Conservation (phyloP, 2,797 vertebrate genomes). For the Bufotes viridis region DNA sequence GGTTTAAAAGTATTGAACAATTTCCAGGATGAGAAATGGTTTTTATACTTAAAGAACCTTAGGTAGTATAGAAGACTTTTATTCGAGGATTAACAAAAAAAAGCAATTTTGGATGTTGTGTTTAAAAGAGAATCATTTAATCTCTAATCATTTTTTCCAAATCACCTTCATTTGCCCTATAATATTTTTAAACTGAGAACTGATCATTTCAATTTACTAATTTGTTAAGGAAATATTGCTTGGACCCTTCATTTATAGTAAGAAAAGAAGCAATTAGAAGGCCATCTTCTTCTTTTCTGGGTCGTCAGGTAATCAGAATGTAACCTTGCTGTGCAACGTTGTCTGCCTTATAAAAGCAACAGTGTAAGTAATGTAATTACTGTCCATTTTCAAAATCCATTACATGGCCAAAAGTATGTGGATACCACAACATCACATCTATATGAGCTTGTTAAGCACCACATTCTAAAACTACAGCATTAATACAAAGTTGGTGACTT, state of each 20-base stretch:
- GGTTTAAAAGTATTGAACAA: conserved; percentile 3
- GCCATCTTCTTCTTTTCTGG: conserved; percentile 4
- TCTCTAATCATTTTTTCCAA: conserved; percentile 49
- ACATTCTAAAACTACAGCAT: not conserved
- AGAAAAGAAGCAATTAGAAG: conserved; percentile 51
- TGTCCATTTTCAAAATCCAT: conserved; percentile 2
- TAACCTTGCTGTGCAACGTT: conserved; percentile 13
- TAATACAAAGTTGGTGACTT: not conserved
- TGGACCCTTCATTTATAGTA: conserved; percentile 37
- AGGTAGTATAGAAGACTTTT: conserved; percentile 20
- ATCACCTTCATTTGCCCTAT: conserved; percentile 39
- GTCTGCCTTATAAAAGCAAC: not conserved
- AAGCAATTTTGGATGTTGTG: conserved; percentile 35
- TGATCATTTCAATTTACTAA: conserved; percentile 47
- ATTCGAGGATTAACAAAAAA: conserved; percentile 47
- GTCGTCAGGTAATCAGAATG: conserved; percentile 12
- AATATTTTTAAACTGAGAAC: conserved; percentile 5
- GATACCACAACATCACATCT: not conserved
- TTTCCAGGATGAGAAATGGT: conserved; percentile 15
- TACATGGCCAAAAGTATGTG: not conserved
- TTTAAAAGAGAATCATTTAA: conserved; percentile 40
- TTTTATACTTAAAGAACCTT: conserved; percentile 10
- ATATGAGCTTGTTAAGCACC: not conserved
- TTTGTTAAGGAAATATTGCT: conserved; percentile 35
- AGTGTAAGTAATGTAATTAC: conserved; percentile 39